Base-by-base conservation (phyloP, 2,113 vertebrate species). In the Dendrocopos noguchii region DNA sequence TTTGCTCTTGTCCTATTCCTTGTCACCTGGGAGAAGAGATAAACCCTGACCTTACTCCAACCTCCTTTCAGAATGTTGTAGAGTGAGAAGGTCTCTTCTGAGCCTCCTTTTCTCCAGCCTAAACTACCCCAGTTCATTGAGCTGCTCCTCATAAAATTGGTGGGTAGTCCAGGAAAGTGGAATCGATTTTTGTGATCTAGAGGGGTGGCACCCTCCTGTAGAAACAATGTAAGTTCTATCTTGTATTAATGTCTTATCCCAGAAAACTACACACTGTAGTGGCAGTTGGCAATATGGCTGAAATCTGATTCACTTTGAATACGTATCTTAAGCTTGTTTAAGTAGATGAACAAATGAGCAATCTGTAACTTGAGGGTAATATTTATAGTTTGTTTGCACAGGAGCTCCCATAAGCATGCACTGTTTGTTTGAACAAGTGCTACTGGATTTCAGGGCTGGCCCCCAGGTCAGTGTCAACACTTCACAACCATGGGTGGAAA, bases 381-480 rank as follows among this genome's bases (percentile, higher is more conserved):
- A 90, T 91, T 83, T 87, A 73, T 33, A 55, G 60, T 79, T 85
- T 88, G 61, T 95, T 87, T 89, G 87, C 83, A 91, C 67, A 93
- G 82, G 80, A 93, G 68, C 74, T 93, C 61, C 67, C 44, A 68
- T 80, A 75, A 95, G 57, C 68, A 17, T 55, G 61, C 72, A 64
- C 36, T 91, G 68, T 94, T 92, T 97, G 95, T 96, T 97, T 96
- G 83, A 75, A 96, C 94, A 97, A 96, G 71, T 96, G 95, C 93
- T 96, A 57, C 95, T 95, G 72, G 78, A 74, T 90, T 92, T 91
- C 93, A 92, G 88, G 92, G 65, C 65, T 94, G 82, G 71, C 74
- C 87, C 20, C 56, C 50, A 65, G 95, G 95, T 96, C 96, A 94
- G 36, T 36, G 33, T 94, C 90, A 96, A 66, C 81, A 82, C 70